Conservation (phyloP, 2,113 vertebrate species). For the Gobiocypris rarus region DNA sequence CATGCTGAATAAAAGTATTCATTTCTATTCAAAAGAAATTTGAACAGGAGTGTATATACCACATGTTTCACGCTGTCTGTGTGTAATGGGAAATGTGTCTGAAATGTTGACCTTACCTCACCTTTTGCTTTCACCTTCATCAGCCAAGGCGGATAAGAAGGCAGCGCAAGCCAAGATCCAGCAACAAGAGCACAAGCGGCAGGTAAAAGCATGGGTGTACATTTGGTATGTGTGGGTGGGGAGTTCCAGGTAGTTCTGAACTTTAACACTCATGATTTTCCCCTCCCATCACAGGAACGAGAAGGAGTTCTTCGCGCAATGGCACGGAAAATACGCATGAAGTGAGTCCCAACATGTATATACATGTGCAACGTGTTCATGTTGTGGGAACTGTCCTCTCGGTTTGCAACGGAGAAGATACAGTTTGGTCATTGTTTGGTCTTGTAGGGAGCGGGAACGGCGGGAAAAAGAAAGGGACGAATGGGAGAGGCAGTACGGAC, state of each 20-base stretch:
- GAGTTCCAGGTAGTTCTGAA: not conserved
- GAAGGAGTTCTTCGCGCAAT: constrained; percentile 92
- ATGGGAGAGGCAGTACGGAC: constrained; percentile 90
- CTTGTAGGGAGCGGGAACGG: constrained; percentile 86
- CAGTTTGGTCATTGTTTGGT: constrained; percentile 41
- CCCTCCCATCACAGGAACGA: constrained; percentile 79
- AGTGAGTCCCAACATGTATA: constrained; percentile 77
- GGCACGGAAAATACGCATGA: constrained; percentile 95
- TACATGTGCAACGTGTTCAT: not conserved
- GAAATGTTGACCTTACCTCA: not conserved
- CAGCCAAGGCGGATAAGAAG: constrained; percentile 94
- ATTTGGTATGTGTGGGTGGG: not conserved
- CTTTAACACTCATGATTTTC: constrained; percentile 35
- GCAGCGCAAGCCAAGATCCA: constrained; percentile 92
- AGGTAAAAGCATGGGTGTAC: constrained; percentile 72
- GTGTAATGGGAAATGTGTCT: not conserved
- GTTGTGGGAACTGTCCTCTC: constrained; percentile 19
- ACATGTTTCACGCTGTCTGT: not conserved
- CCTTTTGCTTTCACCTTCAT: not conserved
- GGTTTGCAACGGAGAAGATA: constrained; percentile 24
- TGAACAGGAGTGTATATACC: not conserved
- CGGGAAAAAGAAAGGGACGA: constrained; percentile 91
- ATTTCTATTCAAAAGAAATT: not conserved
- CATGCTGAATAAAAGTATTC: not conserved
- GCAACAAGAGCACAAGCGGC: constrained; percentile 89